Conservation (phyloP, 2,797 vertebrate genomes). For the Hemibagrus guttatus region DNA sequence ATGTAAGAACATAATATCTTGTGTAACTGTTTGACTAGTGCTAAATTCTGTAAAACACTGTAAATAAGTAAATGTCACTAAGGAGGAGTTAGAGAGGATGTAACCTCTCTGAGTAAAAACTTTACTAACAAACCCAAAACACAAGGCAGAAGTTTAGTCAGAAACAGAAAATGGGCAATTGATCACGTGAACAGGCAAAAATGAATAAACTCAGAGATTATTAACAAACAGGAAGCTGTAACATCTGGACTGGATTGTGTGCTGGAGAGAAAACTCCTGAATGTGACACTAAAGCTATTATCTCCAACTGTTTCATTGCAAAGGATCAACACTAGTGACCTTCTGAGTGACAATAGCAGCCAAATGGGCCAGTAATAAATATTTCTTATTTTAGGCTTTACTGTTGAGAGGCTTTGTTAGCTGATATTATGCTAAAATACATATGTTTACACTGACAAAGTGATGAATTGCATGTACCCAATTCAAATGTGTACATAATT, state of each 20-base stretch:
- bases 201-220: not conserved
- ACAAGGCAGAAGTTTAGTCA: not conserved
- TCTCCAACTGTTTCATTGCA: not conserved
- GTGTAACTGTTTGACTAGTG: not conserved
- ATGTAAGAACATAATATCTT: not conserved
- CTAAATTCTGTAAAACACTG: not conserved
- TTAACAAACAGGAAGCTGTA: not conserved
- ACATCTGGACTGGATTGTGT: not conserved
- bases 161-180: not conserved
- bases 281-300: not conserved
- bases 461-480: not conserved
- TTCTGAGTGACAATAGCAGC: not conserved
- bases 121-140: not conserved
- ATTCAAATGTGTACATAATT: not conserved
- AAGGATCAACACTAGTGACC: not conserved
- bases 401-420: not conserved
- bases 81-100: not conserved
- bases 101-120: not conserved
- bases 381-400: not conserved
- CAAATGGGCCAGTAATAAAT: not conserved
- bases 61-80: not conserved
- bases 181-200: not conserved
- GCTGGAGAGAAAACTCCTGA: not conserved
- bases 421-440: not conserved
- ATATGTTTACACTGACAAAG: not conserved